phyloP scores from a whole-genome alignment of 2,888 invertebrate genomes.

The Physocephala rufipes region DNA sequence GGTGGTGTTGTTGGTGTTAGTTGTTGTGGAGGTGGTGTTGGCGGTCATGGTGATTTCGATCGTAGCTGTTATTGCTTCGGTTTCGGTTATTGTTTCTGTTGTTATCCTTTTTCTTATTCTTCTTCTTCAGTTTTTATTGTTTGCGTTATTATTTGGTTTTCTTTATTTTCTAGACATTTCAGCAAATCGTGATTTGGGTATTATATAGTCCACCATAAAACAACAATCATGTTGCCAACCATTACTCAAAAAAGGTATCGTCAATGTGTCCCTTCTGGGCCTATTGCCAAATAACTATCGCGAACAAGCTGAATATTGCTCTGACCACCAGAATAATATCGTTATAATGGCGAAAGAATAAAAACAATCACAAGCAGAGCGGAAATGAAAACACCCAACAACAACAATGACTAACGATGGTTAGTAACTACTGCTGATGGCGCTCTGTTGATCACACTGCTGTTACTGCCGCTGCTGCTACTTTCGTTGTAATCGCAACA shows the following conservation, averaged over 20 bases:
- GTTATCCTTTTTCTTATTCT: neutral
- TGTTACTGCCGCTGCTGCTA: slow-evolving; percentile 16
- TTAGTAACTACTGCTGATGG: neutral
- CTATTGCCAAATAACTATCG: neutral
- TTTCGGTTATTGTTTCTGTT: neutral
- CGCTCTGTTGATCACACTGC: neutral
- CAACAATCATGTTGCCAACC: neutral
- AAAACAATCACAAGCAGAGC: no score
- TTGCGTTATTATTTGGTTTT: slow-evolving; percentile 23
- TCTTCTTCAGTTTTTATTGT: neutral
- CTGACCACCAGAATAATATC: neutral
- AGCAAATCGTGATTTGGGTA: slow-evolving; percentile 34
- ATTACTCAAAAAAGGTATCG: slow-evolving; percentile 18
- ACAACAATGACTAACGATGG: neutral
- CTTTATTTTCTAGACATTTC: no score
- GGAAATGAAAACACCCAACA: no score
- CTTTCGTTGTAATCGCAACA: slow-evolving; percentile 8
- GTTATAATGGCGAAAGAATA: slow-evolving; percentile 1
- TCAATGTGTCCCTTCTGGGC: slow-evolving; percentile 27
- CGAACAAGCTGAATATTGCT: slow-evolving; percentile 3
- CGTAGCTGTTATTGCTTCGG: neutral
- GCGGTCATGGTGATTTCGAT: neutral
- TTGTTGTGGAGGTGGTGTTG: neutral
- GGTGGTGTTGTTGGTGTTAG: slow-evolving; percentile 9
- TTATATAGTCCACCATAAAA: slow-evolving; percentile 27